These are phyloP conservation scores for Cephus pulcher DNA, from an alignment of 2,888 invertebrate species.

Conservation along the genomic window DNA sequence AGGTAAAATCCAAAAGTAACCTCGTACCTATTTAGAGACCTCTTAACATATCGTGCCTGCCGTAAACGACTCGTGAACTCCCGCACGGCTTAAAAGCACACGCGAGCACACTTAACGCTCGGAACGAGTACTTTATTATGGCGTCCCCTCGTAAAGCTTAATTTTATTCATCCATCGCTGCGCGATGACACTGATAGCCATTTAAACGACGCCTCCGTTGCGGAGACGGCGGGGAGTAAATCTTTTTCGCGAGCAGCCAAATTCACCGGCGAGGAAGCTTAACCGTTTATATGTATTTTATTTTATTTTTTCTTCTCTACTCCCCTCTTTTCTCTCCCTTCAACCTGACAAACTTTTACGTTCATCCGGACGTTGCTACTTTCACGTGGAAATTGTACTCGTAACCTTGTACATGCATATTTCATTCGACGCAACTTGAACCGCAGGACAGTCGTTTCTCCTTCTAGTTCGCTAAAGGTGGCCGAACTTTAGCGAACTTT, in stretches of 20 bases:
- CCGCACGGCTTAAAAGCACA: background rate
- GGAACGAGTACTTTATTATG: background rate
- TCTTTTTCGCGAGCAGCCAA: background rate
- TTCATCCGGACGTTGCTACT: slow-evolving; percentile 39
- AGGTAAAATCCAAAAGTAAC: background rate
- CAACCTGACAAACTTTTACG: slow-evolving; percentile 23
- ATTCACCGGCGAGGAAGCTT: background rate
- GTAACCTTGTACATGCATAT: slow-evolving; percentile 58
- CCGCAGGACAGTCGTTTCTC: slow-evolving; percentile 43
- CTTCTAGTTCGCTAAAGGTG: slow-evolving; percentile 31
- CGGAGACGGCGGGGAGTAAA: background rate
- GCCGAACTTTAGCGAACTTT: slow-evolving; percentile 50
- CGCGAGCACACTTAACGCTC: background rate
- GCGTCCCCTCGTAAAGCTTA: background rate
- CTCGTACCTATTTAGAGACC: background rate
- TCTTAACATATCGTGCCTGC: background rate
- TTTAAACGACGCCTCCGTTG: background rate
- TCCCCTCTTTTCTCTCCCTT: background rate
- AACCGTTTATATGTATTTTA: background rate
- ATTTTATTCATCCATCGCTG: background rate
- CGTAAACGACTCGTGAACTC: background rate
- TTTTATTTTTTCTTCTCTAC: background rate
- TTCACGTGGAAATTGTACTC: slow-evolving; percentile 53
- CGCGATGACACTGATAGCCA: background rate
- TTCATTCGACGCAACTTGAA: slow-evolving; percentile 52